A percentile compares a stretch with the other conserved stretches of the same genome.
These are phyloP conservation scores for Dioctria rufipes DNA, from an alignment of 2,888 invertebrate genomes.

Conservation along the genomic window DNA sequence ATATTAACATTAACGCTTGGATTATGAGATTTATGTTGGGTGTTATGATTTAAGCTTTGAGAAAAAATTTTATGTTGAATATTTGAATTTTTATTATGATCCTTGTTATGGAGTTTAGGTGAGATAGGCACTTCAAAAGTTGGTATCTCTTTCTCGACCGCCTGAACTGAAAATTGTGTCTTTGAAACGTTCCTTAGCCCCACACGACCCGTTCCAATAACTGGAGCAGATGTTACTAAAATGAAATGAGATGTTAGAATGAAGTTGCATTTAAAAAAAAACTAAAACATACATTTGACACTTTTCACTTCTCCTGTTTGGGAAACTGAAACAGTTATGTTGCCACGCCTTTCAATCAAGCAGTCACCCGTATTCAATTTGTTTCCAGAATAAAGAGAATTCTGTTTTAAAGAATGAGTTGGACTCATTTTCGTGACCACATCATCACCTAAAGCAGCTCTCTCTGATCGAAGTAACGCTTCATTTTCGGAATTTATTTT, in stretches of 20 bases:
- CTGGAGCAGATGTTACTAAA: constrained; percentile 68
- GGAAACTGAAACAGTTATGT: constrained; percentile 60
- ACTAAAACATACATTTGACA: constrained; percentile 59
- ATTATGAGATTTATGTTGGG: constrained; percentile 10
- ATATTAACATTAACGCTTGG: not conserved
- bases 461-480: constrained; percentile 46
- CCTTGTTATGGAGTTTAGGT: constrained; percentile 28
- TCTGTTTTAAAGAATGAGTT: constrained; percentile 21
- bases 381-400: constrained; percentile 22
- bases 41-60: not conserved
- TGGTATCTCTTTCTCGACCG: constrained; percentile 54
- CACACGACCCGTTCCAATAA: constrained; percentile 70
- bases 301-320: constrained; percentile 62
- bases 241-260: constrained; percentile 32
- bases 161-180: constrained; percentile 58
- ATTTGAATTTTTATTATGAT: constrained; percentile 5
- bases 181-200: constrained; percentile 68
- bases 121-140: constrained; percentile 13
- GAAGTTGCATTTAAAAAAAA: not conserved
- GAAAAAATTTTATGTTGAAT: too few species aligned
- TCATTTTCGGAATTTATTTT: constrained; percentile 63
- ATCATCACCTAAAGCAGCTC: constrained; percentile 52
- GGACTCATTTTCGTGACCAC: constrained; percentile 51
- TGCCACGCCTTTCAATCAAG: constrained; percentile 59
- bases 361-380: constrained; percentile 34